Conservation (phyloP, 23 tunicate species). For the Diplosoma virens region DNA sequence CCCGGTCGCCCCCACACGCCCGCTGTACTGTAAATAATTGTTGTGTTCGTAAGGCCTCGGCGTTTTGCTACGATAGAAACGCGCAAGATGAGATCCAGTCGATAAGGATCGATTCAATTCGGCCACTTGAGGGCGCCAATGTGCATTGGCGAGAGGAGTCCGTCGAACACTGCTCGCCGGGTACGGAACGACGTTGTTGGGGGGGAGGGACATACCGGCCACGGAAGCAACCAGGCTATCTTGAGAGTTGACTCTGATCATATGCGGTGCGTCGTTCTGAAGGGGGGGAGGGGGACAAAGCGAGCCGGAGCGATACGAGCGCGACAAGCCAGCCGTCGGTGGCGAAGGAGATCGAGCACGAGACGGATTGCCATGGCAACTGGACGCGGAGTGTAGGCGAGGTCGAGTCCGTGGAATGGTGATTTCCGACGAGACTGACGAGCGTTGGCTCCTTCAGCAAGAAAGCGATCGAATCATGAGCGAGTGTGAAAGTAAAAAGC, state of each 20-base stretch:
- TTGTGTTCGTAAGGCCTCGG: no score
- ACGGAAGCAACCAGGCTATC: constrained; percentile 45
- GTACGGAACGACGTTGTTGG: not conserved
- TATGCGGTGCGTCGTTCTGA: not conserved
- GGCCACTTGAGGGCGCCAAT: constrained; percentile 49
- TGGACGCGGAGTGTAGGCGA: constrained; percentile 72
- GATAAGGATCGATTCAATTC: constrained; percentile 48
- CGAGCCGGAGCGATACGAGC: constrained; percentile 48
- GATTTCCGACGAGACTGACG: constrained; percentile 40
- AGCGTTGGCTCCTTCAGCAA: constrained; percentile 23
- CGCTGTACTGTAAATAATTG: no score
- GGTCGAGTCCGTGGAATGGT: constrained; percentile 53
- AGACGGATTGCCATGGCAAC: constrained; percentile 62
- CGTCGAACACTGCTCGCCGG: constrained; percentile 17
- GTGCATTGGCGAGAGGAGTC: constrained; percentile 48
- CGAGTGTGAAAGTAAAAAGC: no score
- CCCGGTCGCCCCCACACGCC: not conserved
- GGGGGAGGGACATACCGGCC: constrained; percentile 26
- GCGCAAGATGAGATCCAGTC: constrained; percentile 3
- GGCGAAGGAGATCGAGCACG: constrained; percentile 58
- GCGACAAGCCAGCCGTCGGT: constrained; percentile 34
- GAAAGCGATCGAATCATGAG: no score
- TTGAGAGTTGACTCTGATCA: constrained; percentile 36
- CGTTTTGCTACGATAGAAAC: not conserved
- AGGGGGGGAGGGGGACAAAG: constrained; percentile 5